Base-by-base conservation (phyloP, 35 echinoderm and acorn worm genomes). In the Stichopus chloronotus region DNA sequence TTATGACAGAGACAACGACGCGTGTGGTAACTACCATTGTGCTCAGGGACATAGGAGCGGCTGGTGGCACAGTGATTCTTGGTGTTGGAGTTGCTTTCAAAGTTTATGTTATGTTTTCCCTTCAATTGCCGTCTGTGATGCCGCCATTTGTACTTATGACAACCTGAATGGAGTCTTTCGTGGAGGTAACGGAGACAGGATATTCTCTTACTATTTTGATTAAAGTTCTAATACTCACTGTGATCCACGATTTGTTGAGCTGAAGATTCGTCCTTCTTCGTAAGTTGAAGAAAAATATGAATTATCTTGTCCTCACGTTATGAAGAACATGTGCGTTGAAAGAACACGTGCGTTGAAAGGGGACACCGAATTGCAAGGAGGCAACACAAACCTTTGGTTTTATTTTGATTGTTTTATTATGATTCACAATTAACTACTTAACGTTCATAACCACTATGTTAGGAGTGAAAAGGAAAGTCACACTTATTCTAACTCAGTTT, bases 151-250 rank as follows among this genome's bases (percentile, higher is more conserved):
- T 55, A 58, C 21, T 85, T 9, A 54, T 54, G n/a, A 25, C 82
- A 85, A 85, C 52, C 82, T 85, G 53, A 85, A 85, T 21, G 82
- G 82, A 85, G 57, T 55, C 82, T 85, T 56, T 58, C 19, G 82
- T 4, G 56, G 20, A n/a, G 57, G 30, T 55, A 19, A 55, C 22
- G 82, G 21, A 58, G 5, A 85, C 9, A 85, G 56, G 7, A 85
- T 85, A n/a, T 54, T 56, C n/a, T 85, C 9, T 25, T 54, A 56
- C 11, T 7, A 57, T 85, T n/a, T 85, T 5, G 17, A 17, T 56
- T 25, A 55, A 85, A 56, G 56, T 5, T 4, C 0, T n/a, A 55
- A 55, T 58, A 58, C n/a, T 53, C 21, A 55, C 52, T 12, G 82
- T 5, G 52, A 85, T 25, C 30, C 30, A 43, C 30, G 1, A 43